Evolutionary conservation across 2,113 vertebrate species (phyloP).

Genomic region (Catagonus wagneri): DNA sequence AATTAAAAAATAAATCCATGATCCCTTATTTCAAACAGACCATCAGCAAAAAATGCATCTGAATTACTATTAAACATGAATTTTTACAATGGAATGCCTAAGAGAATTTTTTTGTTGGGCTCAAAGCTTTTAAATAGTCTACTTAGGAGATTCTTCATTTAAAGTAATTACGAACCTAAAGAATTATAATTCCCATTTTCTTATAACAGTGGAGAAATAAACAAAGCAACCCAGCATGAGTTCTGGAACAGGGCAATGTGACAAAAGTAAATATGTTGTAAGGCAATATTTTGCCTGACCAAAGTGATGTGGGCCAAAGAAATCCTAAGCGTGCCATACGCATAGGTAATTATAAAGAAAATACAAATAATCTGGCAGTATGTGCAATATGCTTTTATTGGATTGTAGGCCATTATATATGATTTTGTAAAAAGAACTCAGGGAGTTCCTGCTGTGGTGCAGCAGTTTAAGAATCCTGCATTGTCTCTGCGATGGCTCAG

Average conservation of each 20-base stretch:
- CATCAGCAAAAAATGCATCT: neutral
- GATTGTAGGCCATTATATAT: neutral
- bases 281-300: neutral
- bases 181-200: neutral
- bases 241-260: neutral
- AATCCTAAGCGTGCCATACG: neutral
- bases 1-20: neutral
- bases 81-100: neutral
- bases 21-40: neutral
- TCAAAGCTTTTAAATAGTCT: constrained; percentile 32
- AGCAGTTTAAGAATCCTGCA: no score
- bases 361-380: neutral
- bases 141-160: constrained; percentile 5
- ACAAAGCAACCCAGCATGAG: neutral
- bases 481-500: no score
- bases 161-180: neutral
- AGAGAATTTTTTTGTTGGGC: neutral
- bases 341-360: neutral
- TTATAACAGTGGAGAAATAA: neutral
- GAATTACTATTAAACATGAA: neutral
- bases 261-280: neutral
- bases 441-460: no score
- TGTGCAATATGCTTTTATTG: neutral
- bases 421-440: neutral
- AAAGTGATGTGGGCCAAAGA: neutral